phyloP scores from a whole-genome alignment of 30 jellyfish, hydroid and myxozoan genomes.

The Pseudorhiza aurosa region DNA sequence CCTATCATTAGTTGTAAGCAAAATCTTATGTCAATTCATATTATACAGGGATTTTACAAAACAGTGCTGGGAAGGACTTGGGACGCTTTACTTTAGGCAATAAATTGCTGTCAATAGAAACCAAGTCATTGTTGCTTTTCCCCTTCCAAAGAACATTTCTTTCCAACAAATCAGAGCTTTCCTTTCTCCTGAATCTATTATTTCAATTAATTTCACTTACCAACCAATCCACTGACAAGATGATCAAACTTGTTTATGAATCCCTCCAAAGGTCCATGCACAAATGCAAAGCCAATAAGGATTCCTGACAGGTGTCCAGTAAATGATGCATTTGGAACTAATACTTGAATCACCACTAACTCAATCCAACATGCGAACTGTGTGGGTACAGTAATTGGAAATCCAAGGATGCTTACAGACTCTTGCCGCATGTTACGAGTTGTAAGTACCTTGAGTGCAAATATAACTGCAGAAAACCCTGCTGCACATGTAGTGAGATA shows the following conservation, averaged over 20 bases:
- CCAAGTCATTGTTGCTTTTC: neutral
- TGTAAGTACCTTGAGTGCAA: slow-evolving; percentile 86
- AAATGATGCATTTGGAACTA: slow-evolving; percentile 94
- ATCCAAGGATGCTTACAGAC: slow-evolving; percentile 66
- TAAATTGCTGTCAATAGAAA: neutral
- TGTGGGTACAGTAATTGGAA: slow-evolving; percentile 80
- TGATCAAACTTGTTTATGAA: slow-evolving; percentile 51
- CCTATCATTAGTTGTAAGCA: too few relatives aligned
- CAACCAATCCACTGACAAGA: slow-evolving; percentile 13
- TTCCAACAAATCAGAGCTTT: too few relatives aligned
- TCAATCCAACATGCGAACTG: slow-evolving; percentile 91
- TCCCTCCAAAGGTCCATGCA: slow-evolving; percentile 74
- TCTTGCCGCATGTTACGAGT: slow-evolving; percentile 70
- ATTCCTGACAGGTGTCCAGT: slow-evolving; percentile 98
- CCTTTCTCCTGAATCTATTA: too few relatives aligned
- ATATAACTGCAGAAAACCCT: slow-evolving; percentile 96
- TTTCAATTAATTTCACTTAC: slow-evolving; percentile 1
- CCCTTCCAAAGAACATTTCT: neutral
- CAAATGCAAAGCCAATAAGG: slow-evolving; percentile 85
- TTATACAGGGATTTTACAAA: neutral
- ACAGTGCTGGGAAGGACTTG: neutral
- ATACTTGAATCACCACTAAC: slow-evolving; percentile 74
- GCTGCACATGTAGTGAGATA: slow-evolving; percentile 84
- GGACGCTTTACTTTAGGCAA: neutral
- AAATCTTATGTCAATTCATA: too few relatives aligned